Percentiles rank a stretch among this genome's conserved stretches.
Evolutionary conservation across 2,888 invertebrate species (phyloP).

Genomic region (Marronus borbonicus): DNA sequence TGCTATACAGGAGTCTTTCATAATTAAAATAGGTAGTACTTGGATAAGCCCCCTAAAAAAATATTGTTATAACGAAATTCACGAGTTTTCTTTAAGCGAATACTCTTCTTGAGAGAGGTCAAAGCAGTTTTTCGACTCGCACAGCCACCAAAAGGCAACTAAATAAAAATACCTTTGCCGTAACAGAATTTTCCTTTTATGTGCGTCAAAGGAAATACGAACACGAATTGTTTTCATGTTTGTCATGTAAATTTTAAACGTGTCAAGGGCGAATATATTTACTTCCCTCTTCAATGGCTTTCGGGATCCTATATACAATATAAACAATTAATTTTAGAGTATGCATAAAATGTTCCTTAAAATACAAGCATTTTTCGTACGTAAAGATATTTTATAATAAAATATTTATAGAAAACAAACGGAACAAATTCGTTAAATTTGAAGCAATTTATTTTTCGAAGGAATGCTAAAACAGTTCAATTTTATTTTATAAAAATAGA

Average conservation of each 20-base stretch:
- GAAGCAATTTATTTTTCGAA: too few species aligned
- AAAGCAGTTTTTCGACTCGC: not conserved
- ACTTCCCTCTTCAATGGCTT: not conserved
- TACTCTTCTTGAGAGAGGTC: not conserved
- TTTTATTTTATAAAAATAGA: too few species aligned
- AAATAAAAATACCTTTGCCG: constrained; percentile 3
- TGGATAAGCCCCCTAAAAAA: too few species aligned
- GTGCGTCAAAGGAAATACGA: not conserved
- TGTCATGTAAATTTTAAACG: not conserved
- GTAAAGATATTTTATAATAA: not conserved
- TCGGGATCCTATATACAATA: not conserved
- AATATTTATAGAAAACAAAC: not conserved
- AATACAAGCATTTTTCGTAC: not conserved
- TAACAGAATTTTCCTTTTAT: not conserved
- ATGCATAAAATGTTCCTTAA: not conserved
- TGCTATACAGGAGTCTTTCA: too few species aligned
- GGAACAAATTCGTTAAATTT: too few species aligned
- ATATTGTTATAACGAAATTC: not conserved
- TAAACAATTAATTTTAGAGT: not conserved
- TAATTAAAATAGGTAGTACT: too few species aligned
- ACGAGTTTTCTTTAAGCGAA: not conserved
- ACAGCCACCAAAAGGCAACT: not conserved
- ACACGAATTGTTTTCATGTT: constrained; percentile 3
- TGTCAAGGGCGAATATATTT: not conserved
- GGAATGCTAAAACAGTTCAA: not conserved